Base-by-base conservation (phyloP, 2,888 invertebrate genomes). In the Platynereis dumerilii region DNA sequence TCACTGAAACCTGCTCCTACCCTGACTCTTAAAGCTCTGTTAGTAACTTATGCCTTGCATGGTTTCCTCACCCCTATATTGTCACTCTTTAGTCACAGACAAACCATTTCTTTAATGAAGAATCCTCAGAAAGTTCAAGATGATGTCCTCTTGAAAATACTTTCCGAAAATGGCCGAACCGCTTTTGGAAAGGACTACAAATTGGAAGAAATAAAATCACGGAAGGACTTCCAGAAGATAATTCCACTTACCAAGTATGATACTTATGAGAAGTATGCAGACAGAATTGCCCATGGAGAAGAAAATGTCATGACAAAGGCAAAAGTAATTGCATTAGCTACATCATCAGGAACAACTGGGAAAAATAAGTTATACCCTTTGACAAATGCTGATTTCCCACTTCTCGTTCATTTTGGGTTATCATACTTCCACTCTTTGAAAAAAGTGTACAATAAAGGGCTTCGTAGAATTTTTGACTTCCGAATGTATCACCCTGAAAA, bases 271-370 rank as follows among this genome's bases (percentile, higher is more conserved):
- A 48, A 48, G 17, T 48, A 48, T 48, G 48, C 17, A n/a, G 48
- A 48, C 3, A 48, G 22, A 22, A 48, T 48, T 10, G 22, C n/a
- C 5, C 5, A 48, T 48, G 48, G 48, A 10, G 48, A 48, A 48
- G 17, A 20, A 48, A 48, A 48, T 48, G 48, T 48, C 48, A n/a
- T 48, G 48, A 48, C 48, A n/a, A 48, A n/a, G 17, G 48, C n/a
- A n/a, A 48, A 48, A 12, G 48, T 48, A 5, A 22, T 48, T 10
- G 3, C 5, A 5, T n/a, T 48, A 5, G 7, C 10, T 48, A 7
- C 48, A 12, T 48, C 48, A n/a, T 48, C 48, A 10, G 48, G 48
- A 48, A 48, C 48, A 5, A 48, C 48, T 5, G 48, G 48, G 7
- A 48, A 48, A 22, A 48, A 22, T 20, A 48, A 48, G 7, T n/a